Evolutionary conservation across 2,113 vertebrate genomes (phyloP).

Genomic region (Columbina picui): DNA sequence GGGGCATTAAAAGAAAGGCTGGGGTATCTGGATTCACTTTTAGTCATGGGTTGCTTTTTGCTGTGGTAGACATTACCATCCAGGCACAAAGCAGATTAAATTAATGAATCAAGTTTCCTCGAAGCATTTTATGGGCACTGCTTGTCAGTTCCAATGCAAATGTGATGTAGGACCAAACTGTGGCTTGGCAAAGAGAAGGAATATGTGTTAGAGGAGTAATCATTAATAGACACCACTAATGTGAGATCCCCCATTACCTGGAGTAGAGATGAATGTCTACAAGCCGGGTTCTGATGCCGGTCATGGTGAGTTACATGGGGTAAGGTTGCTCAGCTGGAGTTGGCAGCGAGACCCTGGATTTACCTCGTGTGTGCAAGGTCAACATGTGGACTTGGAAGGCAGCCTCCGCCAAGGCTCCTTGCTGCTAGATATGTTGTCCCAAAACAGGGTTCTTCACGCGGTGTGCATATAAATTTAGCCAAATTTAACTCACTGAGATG

Average conservation of each 20-base stretch:
- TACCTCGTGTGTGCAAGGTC: fast-evolving
- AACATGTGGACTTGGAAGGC: not conserved
- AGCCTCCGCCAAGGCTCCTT: not conserved
- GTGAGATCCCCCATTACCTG: fast-evolving
- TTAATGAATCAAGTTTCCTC: not conserved
- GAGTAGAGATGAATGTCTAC: fast-evolving
- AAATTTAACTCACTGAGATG: too few species aligned
- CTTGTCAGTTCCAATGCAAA: not conserved
- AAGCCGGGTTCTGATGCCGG: not conserved
- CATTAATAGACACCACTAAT: not conserved
- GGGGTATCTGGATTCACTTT: not conserved
- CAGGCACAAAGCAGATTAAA: not conserved
- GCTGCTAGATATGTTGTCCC: not conserved
- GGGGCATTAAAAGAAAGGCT: not conserved
- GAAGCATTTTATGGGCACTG: not conserved
- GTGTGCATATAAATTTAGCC: too few species aligned
- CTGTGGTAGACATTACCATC: not conserved
- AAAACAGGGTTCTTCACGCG: too few species aligned
- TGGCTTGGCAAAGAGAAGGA: not conserved
- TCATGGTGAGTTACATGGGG: not conserved
- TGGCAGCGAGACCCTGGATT: not conserved
- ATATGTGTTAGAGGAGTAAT: not conserved
- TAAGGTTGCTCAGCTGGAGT: not conserved
- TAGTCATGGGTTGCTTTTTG: not conserved
- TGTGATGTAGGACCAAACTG: not conserved